phyloP scores from a whole-genome alignment of 1,140 invertebrate species.

The Sarcophaga bullata region DNA sequence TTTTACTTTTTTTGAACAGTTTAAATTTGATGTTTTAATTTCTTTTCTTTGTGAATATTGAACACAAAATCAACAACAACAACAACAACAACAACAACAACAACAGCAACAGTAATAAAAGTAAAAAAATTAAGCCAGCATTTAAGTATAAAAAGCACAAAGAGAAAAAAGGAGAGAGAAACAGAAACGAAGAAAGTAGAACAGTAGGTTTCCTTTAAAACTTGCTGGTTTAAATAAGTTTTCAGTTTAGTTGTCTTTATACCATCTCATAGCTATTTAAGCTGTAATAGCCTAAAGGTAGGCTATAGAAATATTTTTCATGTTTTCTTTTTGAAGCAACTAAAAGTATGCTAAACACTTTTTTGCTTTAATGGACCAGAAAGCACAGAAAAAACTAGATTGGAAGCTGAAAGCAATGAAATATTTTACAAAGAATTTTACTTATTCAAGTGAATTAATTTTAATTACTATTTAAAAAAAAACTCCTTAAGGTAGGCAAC shows the following conservation, averaged over 20 bases:
- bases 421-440: background rate
- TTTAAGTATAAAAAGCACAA: too few species aligned
- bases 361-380: background rate
- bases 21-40: constrained; percentile 11
- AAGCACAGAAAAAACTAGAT: background rate
- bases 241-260: background rate
- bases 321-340: background rate
- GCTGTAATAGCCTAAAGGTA: background rate
- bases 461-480: too few species aligned
- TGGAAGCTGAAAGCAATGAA: background rate
- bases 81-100: too few species aligned
- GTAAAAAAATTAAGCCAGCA: too few species aligned
- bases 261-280: background rate
- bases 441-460: too few species aligned
- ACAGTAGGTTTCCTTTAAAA: background rate
- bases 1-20: background rate
- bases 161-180: too few species aligned
- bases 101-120: too few species aligned
- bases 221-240: background rate
- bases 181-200: too few species aligned
- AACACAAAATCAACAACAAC: background rate
- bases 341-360: background rate
- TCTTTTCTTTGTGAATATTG: constrained; percentile 10
- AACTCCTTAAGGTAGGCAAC: too few species aligned
- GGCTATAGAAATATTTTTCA: background rate